Percentiles rank a stretch among this genome's conserved stretches.
Conservation (phyloP, 2,113 vertebrate genomes). For the Phasianus colchicus region DNA sequence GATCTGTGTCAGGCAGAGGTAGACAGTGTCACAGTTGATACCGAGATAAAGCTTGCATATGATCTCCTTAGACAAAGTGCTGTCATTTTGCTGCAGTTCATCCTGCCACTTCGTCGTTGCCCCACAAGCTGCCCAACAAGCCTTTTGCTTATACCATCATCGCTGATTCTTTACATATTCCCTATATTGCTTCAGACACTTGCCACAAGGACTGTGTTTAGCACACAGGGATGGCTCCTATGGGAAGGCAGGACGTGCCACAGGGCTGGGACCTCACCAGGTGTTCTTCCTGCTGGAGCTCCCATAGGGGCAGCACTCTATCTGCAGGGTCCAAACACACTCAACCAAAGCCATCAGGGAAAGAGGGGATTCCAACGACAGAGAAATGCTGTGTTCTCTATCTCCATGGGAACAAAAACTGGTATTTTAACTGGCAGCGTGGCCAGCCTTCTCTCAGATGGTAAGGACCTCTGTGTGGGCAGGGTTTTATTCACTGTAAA, state of each 20-base stretch:
- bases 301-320: background rate
- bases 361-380: background rate
- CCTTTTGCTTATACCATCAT: background rate
- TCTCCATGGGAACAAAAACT: conserved; percentile 66
- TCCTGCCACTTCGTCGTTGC: background rate
- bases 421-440: conserved; percentile 27
- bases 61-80: background rate
- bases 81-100: background rate
- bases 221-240: background rate
- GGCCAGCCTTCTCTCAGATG: conserved; percentile 42
- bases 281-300: background rate
- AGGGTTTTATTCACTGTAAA: conserved; percentile 24
- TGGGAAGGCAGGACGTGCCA: background rate
- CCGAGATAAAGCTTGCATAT: background rate
- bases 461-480: conserved; percentile 33
- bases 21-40: background rate
- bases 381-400: conserved; percentile 7
- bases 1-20: background rate
- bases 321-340: background rate
- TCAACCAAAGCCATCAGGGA: background rate
- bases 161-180: background rate
- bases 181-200: background rate
- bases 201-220: background rate
- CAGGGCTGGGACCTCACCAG: background rate
- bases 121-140: background rate